Evolutionary conservation across 2,113 vertebrate genomes (phyloP).

Genomic region (Phaetusa simplex): DNA sequence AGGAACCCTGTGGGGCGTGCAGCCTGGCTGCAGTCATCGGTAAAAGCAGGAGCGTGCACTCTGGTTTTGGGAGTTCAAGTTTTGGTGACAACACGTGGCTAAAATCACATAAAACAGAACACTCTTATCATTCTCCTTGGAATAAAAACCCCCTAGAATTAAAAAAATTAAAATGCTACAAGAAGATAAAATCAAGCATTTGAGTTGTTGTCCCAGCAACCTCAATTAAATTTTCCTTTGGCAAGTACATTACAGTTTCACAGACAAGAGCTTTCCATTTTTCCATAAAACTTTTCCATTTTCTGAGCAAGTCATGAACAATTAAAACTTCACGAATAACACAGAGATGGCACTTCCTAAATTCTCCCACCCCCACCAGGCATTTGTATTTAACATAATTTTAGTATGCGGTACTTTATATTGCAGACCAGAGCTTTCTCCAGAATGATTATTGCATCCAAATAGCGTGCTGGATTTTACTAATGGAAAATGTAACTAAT

Average conservation of each 20-base stretch:
- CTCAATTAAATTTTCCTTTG: background rate
- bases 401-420: background rate
- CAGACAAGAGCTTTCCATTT: background rate
- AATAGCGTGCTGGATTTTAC: background rate
- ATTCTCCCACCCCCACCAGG: background rate
- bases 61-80: background rate
- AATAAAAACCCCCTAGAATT: background rate
- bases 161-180: background rate
- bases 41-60: background rate
- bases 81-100: background rate
- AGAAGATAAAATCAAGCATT: background rate
- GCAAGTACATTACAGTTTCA: background rate
- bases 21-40: no score
- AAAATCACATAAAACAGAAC: background rate
- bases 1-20: background rate
- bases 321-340: background rate
- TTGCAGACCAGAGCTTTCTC: background rate
- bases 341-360: background rate
- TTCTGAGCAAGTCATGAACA: background rate
- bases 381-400: background rate
- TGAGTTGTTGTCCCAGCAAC: background rate
- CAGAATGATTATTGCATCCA: background rate
- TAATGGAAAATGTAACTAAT: background rate
- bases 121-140: background rate
- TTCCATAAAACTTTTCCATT: background rate